Conservation (phyloP, 2,797 vertebrate genomes). For the Danio tinwini region DNA sequence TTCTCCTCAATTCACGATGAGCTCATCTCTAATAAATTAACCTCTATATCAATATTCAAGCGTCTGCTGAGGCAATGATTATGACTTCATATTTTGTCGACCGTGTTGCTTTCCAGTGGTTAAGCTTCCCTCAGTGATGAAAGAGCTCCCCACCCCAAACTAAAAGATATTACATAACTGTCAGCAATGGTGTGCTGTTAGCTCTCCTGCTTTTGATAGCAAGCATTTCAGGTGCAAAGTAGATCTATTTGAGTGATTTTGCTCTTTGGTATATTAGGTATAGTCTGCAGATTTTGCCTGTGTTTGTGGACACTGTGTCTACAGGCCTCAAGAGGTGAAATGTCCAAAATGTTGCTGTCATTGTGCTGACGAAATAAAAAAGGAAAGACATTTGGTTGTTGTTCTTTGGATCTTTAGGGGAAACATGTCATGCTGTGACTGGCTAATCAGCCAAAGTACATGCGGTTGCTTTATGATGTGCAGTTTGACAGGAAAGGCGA, state of each 20-base stretch:
- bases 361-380: background rate
- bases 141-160: background rate
- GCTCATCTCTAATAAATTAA: constrained; percentile 1
- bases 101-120: background rate
- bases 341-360: background rate
- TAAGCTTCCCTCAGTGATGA: background rate
- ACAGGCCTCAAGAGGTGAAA: background rate
- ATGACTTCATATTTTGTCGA: constrained; percentile 9
- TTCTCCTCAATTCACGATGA: constrained; percentile 1
- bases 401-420: constrained; percentile 23
- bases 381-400: constrained; percentile 5
- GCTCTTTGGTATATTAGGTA: background rate
- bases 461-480: constrained; percentile 6
- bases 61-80: constrained; percentile 15
- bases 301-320: background rate
- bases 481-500: constrained; percentile 13
- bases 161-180: constrained; percentile 14
- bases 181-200: background rate
- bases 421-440: constrained; percentile 23
- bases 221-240: background rate
- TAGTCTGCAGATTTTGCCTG: constrained; percentile 2
- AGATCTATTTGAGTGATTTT: background rate
- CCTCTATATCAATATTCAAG: background rate
- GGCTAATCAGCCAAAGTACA: constrained; percentile 39
- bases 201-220: background rate